phyloP scores from a whole-genome alignment of 2,113 vertebrate genomes.

The Paracanthobrama guichenoti region DNA sequence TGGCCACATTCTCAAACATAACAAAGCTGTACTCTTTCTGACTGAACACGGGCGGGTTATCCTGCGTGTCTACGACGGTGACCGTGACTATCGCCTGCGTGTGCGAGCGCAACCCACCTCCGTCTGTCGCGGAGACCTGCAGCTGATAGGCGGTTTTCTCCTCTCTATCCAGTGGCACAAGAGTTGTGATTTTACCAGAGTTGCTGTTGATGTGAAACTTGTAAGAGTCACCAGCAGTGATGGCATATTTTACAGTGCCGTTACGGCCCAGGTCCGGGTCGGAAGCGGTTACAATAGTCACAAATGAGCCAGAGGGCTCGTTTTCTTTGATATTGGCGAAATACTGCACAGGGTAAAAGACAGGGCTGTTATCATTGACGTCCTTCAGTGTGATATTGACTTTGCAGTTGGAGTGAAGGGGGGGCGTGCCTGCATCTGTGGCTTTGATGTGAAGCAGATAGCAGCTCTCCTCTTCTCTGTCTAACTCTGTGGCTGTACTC shows the following conservation, averaged over 20 bases:
- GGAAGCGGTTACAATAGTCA: slow-evolving; percentile 86
- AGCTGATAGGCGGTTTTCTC: slow-evolving; percentile 93
- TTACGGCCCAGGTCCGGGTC: slow-evolving; percentile 90
- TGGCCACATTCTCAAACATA: slow-evolving; percentile 92
- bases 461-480: slow-evolving; percentile 85
- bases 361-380: slow-evolving; percentile 92
- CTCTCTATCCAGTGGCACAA: slow-evolving; percentile 89
- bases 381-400: slow-evolving; percentile 89
- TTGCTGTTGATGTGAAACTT: slow-evolving; percentile 88
- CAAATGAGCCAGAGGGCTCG: slow-evolving; percentile 86
- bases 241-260: slow-evolving; percentile 88
- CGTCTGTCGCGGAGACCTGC: slow-evolving; percentile 87
- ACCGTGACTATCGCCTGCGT: slow-evolving; percentile 91
- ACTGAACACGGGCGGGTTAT: slow-evolving; percentile 91
- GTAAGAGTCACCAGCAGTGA: slow-evolving; percentile 87
- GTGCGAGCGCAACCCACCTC: slow-evolving; percentile 85
- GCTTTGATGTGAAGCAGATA: slow-evolving; percentile 85
- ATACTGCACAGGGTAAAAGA: slow-evolving; percentile 95
- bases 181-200: slow-evolving; percentile 87
- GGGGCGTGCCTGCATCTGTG: slow-evolving; percentile 84
- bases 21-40: slow-evolving; percentile 92
- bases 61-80: slow-evolving; percentile 93
- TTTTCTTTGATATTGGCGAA: slow-evolving; percentile 96
- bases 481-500: slow-evolving; percentile 81
- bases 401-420: slow-evolving; percentile 79